These are phyloP conservation scores for Caenorhabditis virilis DNA, from an alignment of 2,888 invertebrate species.

Conservation along the genomic window DNA sequence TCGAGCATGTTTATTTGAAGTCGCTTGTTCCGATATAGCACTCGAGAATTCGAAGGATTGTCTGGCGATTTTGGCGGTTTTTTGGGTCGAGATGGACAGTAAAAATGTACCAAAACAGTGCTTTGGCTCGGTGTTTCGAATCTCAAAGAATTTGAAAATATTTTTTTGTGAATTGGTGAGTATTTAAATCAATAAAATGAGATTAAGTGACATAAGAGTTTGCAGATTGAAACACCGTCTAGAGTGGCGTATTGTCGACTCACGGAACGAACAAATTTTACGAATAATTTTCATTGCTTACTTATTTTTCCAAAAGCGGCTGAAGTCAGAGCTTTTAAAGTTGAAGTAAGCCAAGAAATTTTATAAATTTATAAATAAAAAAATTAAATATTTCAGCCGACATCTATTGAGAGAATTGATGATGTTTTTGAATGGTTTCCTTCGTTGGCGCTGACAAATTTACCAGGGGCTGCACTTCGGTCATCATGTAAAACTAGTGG, in stretches of 20 bases:
- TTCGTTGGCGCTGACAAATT: slow-evolving; percentile 24
- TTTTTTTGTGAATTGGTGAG: slow-evolving; percentile 15
- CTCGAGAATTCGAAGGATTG: slow-evolving; percentile 23
- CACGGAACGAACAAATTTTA: slow-evolving; percentile 24
- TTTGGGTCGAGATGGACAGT: slow-evolving; percentile 31
- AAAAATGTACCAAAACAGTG: slow-evolving; percentile 22
- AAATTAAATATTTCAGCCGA: slow-evolving; percentile 2
- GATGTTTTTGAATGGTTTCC: slow-evolving; percentile 41
- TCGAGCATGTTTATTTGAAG: slow-evolving; percentile 18
- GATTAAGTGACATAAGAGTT: not conserved
- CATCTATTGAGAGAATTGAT: slow-evolving; percentile 12
- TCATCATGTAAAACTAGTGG: slow-evolving; percentile 22
- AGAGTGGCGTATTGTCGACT: slow-evolving; percentile 33
- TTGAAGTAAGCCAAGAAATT: slow-evolving; percentile 14
- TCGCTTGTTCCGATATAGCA: slow-evolving; percentile 20
- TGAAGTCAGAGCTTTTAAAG: slow-evolving; percentile 27
- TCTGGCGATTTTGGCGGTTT: slow-evolving; percentile 23
- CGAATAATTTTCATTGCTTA: slow-evolving; percentile 26
- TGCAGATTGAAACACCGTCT: slow-evolving; percentile 17
- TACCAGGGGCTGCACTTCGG: slow-evolving; percentile 26
- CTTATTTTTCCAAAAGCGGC: slow-evolving; percentile 25
- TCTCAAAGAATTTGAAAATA: slow-evolving; percentile 14
- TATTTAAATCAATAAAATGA: not conserved
- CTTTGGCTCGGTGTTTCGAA: slow-evolving; percentile 32
- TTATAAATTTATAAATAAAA: not conserved